Base-by-base conservation (phyloP, 2,113 vertebrate genomes). In the Rhabdomys dilectus region DNA sequence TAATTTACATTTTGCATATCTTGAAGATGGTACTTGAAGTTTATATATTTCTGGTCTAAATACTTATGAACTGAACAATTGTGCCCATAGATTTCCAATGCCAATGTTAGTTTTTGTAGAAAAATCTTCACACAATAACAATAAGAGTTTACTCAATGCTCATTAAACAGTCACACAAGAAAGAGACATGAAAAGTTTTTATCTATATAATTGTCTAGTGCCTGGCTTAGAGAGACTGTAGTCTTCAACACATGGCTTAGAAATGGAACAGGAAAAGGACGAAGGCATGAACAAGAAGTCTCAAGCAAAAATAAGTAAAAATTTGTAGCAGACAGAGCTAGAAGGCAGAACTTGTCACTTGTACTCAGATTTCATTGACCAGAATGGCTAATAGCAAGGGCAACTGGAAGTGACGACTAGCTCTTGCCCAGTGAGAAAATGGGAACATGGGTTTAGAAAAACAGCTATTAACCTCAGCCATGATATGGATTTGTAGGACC, bases 1-100 rank as follows among this genome's bases (percentile, higher is more conserved):
- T 19, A 78, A 12, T 42, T 0, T 5, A 80, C 22, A 82, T 78
- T 96, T 97, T 96, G 29, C 51, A 39, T 93, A 88, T 56, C 31
- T 90, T 3, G 24, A 34, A 84, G 51, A 80, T 92, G 66, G 4
- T 64, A 16, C 78, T 95, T 92, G 78, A 88, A 91, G 36, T 88
- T 75, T 91, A 85, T 39, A n/a, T 56, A 68, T 93, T 91, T 93
- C 6, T 87, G 22, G 82, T n/a, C 6, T 19, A 88, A 91, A 72
- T 89, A 94, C n/a, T 72, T 62, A 81, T 60, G 16, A 72, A 7
- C 24, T 45, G 21, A 7, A 17, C 58, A 36, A 36, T 53, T 95
- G 7, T 24, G 10, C 76, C 13, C 19, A 48, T 85, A 66, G 53
- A 51, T 80, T 76, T 75, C 24, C 36, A 88, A 89, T 17, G 26